These are phyloP conservation scores for Campoplex capitator DNA, from an alignment of 2,888 invertebrate genomes.

Conservation along the genomic window DNA sequence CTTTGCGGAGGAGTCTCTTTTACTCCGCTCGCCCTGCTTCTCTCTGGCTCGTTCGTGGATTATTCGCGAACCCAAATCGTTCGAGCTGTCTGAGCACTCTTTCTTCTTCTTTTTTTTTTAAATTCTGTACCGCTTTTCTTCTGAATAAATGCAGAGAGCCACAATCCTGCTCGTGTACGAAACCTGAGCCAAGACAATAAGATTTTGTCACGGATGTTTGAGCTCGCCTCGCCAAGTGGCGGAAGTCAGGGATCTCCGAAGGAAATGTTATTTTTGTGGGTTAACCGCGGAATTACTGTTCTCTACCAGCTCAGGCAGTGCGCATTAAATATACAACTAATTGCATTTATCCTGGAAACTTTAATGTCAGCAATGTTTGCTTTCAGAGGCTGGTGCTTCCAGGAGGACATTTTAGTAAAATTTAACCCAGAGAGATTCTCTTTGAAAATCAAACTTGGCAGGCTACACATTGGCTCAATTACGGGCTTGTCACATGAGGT, in stretches of 20 bases:
- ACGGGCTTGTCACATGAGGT: too few species aligned
- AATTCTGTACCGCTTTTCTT: background rate
- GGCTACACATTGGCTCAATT: too few species aligned
- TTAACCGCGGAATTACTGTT: background rate
- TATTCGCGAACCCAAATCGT: background rate
- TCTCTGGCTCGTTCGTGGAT: background rate
- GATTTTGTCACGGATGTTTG: slow-evolving; percentile 13
- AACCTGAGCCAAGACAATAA: slow-evolving; percentile 7
- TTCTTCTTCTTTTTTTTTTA: background rate
- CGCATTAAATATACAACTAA: background rate
- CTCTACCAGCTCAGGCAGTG: background rate
- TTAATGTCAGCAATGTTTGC: background rate
- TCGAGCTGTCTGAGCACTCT: background rate
- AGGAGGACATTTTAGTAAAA: background rate
- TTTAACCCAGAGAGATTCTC: background rate
- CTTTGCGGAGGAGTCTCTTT: background rate
- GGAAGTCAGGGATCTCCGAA: background rate
- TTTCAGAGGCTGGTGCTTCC: background rate
- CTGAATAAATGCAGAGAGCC: slow-evolving; percentile 3
- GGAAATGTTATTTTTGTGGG: slow-evolving; percentile 8
- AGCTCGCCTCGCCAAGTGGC: background rate
- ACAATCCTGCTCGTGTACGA: background rate
- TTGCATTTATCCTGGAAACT: background rate
- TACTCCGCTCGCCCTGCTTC: background rate
- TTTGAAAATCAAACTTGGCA: too few species aligned